Evolutionary conservation across 2,113 vertebrate species (phyloP).

Genomic region (Tylochromis polylepis): DNA sequence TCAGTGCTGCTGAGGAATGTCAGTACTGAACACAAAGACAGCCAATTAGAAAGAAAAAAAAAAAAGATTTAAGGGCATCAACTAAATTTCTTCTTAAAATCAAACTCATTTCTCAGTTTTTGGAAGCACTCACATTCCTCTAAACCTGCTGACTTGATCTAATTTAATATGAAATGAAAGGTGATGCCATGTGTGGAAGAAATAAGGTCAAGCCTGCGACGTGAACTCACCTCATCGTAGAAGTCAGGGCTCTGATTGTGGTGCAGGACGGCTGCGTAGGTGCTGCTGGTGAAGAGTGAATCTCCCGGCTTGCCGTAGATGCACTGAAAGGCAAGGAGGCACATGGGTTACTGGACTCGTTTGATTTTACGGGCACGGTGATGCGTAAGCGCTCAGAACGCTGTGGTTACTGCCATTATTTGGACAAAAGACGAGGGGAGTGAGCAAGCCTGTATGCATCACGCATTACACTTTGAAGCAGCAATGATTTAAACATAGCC

Average conservation of each 20-base stretch:
- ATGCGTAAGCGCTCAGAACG: not conserved
- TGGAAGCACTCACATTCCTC: not conserved
- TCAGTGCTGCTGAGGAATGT: not conserved
- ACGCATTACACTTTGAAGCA: not conserved
- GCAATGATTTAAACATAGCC: not conserved
- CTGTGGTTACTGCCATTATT: not conserved
- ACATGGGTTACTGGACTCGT: not conserved
- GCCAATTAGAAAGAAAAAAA: not conserved
- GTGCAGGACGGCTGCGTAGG: conserved; percentile 85
- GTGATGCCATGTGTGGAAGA: not conserved
- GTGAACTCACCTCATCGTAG: conserved; percentile 87
- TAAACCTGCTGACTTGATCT: not conserved
- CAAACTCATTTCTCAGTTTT: not conserved
- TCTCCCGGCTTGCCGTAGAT: conserved; percentile 91
- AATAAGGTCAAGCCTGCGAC: not conserved
- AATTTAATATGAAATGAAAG: not conserved
- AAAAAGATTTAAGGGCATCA: not conserved
- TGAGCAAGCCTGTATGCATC: not conserved
- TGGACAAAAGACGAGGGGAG: not conserved
- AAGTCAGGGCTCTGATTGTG: conserved; percentile 97
- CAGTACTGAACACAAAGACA: not conserved
- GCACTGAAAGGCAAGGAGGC: conserved; percentile 76
- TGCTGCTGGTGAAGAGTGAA: conserved; percentile 77
- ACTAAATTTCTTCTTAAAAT: not conserved
- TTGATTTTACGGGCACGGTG: not conserved